Conservation (phyloP, 1,140 invertebrate genomes). For the Berghia stephanieae region DNA sequence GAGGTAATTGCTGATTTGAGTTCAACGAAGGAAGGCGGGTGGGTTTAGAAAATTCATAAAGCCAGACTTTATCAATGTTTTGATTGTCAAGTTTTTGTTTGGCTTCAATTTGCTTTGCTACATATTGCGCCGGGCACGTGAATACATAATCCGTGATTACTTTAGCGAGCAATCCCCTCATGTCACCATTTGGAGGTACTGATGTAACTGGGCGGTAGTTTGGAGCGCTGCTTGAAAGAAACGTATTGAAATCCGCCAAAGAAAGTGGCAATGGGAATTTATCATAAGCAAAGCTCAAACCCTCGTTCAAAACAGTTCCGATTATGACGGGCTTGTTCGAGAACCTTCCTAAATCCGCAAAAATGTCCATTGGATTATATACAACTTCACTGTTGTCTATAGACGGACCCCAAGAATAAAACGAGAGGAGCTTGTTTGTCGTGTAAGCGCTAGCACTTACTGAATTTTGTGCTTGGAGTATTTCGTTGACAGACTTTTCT, state of each 20-base stretch:
- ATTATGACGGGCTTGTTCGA: conserved; percentile 19
- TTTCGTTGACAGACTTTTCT: not conserved
- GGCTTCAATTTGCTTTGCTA: conserved; percentile 15
- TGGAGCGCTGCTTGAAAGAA: not conserved
- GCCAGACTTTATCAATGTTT: no score
- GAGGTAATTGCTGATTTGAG: conserved; percentile 18
- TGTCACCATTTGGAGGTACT: not conserved
- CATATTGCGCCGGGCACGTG: conserved; percentile 5
- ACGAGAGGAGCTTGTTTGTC: not conserved
- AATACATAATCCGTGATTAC: conserved; percentile 27
- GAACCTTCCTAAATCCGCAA: no score
- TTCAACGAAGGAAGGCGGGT: not conserved
- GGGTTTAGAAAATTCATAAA: conserved; percentile 31
- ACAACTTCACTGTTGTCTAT: conserved; percentile 20
- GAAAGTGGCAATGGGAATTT: conserved; percentile 13
- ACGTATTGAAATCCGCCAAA: not conserved
- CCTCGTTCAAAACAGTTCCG: conserved; percentile 8
- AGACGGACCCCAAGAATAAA: conserved; percentile 25
- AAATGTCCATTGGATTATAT: not conserved
- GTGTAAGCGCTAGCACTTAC: not conserved
- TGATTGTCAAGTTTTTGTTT: conserved; percentile 21
- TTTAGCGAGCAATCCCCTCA: not conserved
- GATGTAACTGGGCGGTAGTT: not conserved
- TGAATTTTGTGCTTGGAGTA: conserved; percentile 17
- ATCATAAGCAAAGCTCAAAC: not conserved